Conservation (phyloP, 2,888 invertebrate species). For the Andrena flavipes region DNA sequence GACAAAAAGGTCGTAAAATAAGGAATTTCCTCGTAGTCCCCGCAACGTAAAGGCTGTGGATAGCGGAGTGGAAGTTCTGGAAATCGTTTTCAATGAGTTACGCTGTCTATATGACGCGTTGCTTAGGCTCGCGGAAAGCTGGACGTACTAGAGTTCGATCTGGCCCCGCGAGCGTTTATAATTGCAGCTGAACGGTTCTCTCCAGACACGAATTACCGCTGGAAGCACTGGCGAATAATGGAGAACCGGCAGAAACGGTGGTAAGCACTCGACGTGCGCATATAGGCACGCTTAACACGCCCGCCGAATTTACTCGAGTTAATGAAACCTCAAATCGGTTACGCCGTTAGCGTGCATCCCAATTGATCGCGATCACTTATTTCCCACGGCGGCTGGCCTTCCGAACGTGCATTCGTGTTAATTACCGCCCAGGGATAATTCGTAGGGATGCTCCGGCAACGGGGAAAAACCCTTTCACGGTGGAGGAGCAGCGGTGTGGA, state of each 20-base stretch:
- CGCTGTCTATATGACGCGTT: not conserved
- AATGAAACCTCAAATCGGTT: slow-evolving; percentile 74
- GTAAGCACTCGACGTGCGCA: slow-evolving; percentile 39
- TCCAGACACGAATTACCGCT: slow-evolving; percentile 62
- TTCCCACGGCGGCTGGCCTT: slow-evolving; percentile 22
- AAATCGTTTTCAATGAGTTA: not conserved
- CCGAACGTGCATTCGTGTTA: slow-evolving; percentile 13
- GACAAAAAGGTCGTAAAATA: not conserved
- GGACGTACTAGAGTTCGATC: slow-evolving; percentile 49
- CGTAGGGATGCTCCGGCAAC: not conserved
- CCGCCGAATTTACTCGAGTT: slow-evolving; percentile 70
- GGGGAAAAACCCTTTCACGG: not conserved
- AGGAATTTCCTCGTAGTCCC: not conserved
- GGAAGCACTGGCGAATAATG: slow-evolving; percentile 63
- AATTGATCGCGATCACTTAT: slow-evolving; percentile 66
- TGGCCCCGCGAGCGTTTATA: slow-evolving; percentile 52
- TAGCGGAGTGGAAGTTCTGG: not conserved
- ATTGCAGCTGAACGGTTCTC: slow-evolving; percentile 61
- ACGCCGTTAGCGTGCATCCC: slow-evolving; percentile 60
- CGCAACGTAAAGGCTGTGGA: not conserved
- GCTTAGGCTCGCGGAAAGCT: slow-evolving; percentile 33
- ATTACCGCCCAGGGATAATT: slow-evolving; percentile 33
- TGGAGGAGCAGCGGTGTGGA: not conserved
- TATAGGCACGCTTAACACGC: slow-evolving; percentile 65
- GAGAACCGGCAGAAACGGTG: slow-evolving; percentile 61